Base-by-base conservation (phyloP, 2,888 invertebrate species). In the Agonopterix alstromeriana region DNA sequence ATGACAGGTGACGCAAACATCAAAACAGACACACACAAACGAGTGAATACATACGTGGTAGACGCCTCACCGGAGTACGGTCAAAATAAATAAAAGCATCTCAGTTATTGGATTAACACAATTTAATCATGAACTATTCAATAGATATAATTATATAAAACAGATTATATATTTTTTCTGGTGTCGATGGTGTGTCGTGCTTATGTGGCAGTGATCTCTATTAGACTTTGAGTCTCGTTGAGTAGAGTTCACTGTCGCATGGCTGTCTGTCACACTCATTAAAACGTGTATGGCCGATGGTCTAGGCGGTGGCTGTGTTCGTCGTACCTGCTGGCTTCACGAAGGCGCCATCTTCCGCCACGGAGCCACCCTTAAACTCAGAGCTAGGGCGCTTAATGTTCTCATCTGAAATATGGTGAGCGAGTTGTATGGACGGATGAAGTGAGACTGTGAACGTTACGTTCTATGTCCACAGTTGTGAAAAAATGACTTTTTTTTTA, bases 341-440 rank as follows among this genome's bases (percentile, higher is more conserved):
- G 69, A 67, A 61, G 73, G 73, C 70, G 58, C 71, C 74, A 63
- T 86, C 89, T 67, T 88, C 89, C 63, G 82, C 84, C 74, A 86
- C 79, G 70, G 86, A 88, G 64, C 79, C 77, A 70, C 93, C 93
- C 86, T 95, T 95, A 73, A 95, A 93, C 90, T 96, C 96, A 89
- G 95, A 95, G 89, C 95, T 95, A 77, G 95, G 95, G 87, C 95
- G 93, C 83, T 94, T 94, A 79, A 93, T 91, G 79, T 91, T 91
- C 79, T 95, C 95, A 85, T 94, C 93, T 94, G 81, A 75, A 87
- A 89, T 75, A 76, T 80, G 78, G 81, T 78, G 77, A 82, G 80
- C 76, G 84, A 77, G 65, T 81, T 80, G 85, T 84, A 83, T 84
- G 85, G 77, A 73, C 67, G 65, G 75, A 77, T 83, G 83, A 73